Evolutionary conservation across 64 coral and sea anemone genomes (phyloP).

Genomic region (Platygyra sinensis): DNA sequence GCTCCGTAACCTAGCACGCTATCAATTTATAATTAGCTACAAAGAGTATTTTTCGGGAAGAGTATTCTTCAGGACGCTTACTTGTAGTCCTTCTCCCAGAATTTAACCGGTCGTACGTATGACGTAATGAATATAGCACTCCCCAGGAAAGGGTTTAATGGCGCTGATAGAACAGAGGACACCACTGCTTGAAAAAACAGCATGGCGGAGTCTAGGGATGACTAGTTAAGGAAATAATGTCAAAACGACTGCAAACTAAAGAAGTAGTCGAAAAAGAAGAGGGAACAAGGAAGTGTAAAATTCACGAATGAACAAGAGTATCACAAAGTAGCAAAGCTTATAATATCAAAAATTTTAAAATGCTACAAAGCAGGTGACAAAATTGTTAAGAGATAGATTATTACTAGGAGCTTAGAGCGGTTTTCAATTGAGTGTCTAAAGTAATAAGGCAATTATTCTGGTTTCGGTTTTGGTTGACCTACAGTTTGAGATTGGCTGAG

Average conservation of each 20-base stretch:
- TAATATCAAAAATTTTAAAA: too few relatives aligned
- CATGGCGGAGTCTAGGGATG: conserved; percentile 87
- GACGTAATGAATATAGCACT: conserved; percentile 97
- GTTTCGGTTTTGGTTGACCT: too few relatives aligned
- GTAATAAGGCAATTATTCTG: too few relatives aligned
- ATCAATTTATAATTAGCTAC: too few relatives aligned
- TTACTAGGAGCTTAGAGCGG: too few relatives aligned
- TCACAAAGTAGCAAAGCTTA: too few relatives aligned
- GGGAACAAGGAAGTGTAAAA: neutral
- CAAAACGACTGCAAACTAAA: neutral
- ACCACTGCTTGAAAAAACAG: conserved; percentile 95
- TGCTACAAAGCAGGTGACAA: too few relatives aligned
- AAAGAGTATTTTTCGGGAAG: neutral
- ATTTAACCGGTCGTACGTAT: conserved; percentile 96
- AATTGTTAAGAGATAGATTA: too few relatives aligned
- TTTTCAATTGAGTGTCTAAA: too few relatives aligned
- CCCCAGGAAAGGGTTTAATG: conserved; percentile 92
- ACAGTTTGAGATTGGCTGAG: too few relatives aligned
- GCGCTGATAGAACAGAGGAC: conserved; percentile 89
- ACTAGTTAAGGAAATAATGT: conserved; percentile 37
- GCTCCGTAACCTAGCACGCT: too few relatives aligned
- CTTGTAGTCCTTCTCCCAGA: conserved; percentile 99
- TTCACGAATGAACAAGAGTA: too few relatives aligned
- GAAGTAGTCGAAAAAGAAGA: neutral
- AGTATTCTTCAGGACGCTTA: conserved; percentile 26